Conservation (phyloP, 1,140 invertebrate genomes). For the Drosophila mayri region DNA sequence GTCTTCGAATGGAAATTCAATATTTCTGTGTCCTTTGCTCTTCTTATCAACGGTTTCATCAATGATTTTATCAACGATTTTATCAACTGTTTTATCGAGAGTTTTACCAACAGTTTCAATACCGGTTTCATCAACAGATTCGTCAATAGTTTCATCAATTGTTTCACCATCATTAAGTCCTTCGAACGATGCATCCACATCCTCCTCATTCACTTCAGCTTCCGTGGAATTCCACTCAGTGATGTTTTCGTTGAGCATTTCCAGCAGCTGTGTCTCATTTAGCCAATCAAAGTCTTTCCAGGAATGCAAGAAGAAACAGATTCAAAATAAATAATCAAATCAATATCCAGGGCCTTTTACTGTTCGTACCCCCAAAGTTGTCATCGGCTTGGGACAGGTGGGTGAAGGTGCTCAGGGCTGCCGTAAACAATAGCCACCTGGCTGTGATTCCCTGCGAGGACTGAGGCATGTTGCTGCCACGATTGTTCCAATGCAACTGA, state of each 20-base stretch:
- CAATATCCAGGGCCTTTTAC: neutral
- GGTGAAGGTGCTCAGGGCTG: neutral
- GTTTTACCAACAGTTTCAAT: neutral
- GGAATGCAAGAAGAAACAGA: slow-evolving; percentile 5
- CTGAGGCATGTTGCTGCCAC: slow-evolving; percentile 17
- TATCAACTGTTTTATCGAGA: neutral
- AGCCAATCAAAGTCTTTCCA: slow-evolving; percentile 33
- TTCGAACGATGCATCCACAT: neutral
- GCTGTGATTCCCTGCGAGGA: neutral
- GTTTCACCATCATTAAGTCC: neutral
- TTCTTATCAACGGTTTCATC: neutral
- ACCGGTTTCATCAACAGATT: neutral
- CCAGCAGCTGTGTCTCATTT: slow-evolving; percentile 49
- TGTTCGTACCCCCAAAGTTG: slow-evolving; percentile 6
- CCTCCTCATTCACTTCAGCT: neutral
- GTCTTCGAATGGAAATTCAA: slow-evolving; percentile 3
- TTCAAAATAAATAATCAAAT: slow-evolving; percentile 8
- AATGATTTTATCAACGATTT: neutral
- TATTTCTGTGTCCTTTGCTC: neutral
- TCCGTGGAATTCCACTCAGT: slow-evolving; percentile 13
- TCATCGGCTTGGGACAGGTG: slow-evolving; percentile 7
- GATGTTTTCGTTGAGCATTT: slow-evolving; percentile 28
- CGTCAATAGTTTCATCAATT: neutral
- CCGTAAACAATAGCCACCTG: slow-evolving; percentile 28
- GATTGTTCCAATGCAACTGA: slow-evolving; percentile 32